Evolutionary conservation across 2,797 vertebrate genomes (phyloP).

Genomic region (Hippopotamyrus pictus): DNA sequence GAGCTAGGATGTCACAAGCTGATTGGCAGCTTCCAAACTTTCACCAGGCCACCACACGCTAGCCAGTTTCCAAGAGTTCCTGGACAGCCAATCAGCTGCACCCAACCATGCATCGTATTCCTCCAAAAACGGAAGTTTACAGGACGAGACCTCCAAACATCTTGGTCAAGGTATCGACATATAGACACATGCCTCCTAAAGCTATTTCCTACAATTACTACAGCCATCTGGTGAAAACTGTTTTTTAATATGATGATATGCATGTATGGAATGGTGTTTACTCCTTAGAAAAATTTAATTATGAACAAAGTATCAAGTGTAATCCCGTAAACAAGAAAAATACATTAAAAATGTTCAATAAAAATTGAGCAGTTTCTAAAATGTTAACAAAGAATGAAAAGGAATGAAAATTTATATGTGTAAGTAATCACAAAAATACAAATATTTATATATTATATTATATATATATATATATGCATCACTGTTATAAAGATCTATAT

Average conservation of each 20-base stretch:
- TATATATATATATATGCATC: not conserved
- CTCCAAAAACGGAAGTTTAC: not conserved
- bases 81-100: not conserved
- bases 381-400: constrained; percentile 2
- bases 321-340: constrained; percentile 57
- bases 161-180: not conserved
- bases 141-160: not conserved
- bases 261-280: constrained; percentile 27
- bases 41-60: not conserved
- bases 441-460: not conserved
- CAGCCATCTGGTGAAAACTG: not conserved
- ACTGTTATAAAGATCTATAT: constrained; percentile 1
- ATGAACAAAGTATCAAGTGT: constrained; percentile 46
- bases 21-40: not conserved
- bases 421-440: not conserved
- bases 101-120: not conserved
- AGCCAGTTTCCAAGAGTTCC: not conserved
- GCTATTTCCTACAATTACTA: not conserved
- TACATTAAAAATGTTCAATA: not conserved
- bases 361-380: not conserved
- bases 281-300: constrained; percentile 66
- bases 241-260: not conserved
- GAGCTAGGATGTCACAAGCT: not conserved
- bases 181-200: not conserved
- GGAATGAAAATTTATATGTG: not conserved